Evolutionary conservation across 2,888 invertebrate species (phyloP).

Genomic region (Trachelus tabidus): DNA sequence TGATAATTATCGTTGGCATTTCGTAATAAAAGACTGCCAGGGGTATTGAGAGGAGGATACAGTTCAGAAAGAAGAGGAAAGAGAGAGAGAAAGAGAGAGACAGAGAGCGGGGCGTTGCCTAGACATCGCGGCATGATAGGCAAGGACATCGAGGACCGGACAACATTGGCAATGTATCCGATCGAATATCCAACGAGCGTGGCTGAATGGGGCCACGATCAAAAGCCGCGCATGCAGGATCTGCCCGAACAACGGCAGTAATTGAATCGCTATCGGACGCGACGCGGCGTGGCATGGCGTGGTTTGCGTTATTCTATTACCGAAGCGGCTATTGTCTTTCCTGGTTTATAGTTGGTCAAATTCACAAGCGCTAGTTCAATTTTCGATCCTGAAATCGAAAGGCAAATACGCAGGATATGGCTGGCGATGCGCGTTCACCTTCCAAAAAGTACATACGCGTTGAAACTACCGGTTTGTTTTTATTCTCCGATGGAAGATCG

Average conservation of each 20-base stretch:
- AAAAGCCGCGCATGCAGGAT: conserved; percentile 54
- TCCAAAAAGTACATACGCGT: not conserved
- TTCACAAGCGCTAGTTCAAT: conserved; percentile 29
- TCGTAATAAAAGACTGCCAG: no score
- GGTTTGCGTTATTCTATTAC: conserved; percentile 61
- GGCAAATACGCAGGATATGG: not conserved
- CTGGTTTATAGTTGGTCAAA: conserved; percentile 54
- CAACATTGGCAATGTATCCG: conserved; percentile 53
- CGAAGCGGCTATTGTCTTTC: conserved; percentile 59
- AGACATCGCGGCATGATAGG: conserved; percentile 1
- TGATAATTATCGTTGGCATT: no score
- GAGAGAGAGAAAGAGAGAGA: no score
- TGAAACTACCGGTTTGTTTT: not conserved
- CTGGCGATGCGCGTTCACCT: not conserved
- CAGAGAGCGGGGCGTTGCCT: no score
- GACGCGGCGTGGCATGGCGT: conserved; percentile 31
- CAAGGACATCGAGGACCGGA: conserved; percentile 36
- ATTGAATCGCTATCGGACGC: conserved; percentile 61
- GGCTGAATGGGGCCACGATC: conserved; percentile 47
- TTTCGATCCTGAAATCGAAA: conserved; percentile 1
- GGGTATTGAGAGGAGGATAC: no score
- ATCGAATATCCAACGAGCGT: conserved; percentile 50
- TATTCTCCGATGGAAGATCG: not conserved
- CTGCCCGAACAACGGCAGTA: conserved; percentile 58
- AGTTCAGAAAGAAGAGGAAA: no score